Evolutionary conservation across 37 sponge, comb jelly and placozoan species (phyloP), one percentile per base, ranked within the genome.

Genomic region (Halichondria panicea): DNA sequence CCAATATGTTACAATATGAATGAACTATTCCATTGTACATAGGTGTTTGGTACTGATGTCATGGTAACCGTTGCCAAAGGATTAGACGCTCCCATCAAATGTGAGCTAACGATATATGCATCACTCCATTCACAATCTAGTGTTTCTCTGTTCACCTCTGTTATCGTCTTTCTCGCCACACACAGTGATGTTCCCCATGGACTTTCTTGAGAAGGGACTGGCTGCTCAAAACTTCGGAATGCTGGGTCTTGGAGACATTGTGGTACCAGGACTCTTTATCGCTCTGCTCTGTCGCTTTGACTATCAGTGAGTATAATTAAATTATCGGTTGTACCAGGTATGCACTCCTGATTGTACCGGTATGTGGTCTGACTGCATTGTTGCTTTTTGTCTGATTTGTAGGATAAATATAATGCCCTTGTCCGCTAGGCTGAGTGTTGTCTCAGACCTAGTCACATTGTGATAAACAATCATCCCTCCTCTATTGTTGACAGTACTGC

Each of bases 41-140:
- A 89, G 90, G 90, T 98, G 48, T 98, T 98, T 84, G 99, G 99
- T 0, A 98, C 99, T 50, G 99, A 98, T 74, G 99, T 98, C 55
- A 98, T 98, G 99, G 99, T 98, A 7, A 89, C 89, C 15, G 99
- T 98, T 54, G 99, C 99, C 34, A 95, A 92, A 68, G 89, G 90
- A 43, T 82, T 98, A 24, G 96, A 98, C 5, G 99, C 92, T 36
- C 99, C 99, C 31, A 98, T 98, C 62, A 98, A 98, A 86, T 81
- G 97, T 96, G 54, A 60, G 82, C 43, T 24, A 13, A 33, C 55
- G 27, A 4, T 68, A 38, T n/a, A 11, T 27, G 53, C 41, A 32
- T 45, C 8, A 27, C 15, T 58, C 1, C 62, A 5, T 62, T 39
- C 38, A 22, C 43, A 73, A 30, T 13, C 40, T 24, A 79, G 40